Conservation (phyloP, 2,888 invertebrate species). For the Amblyteles armatorius region DNA sequence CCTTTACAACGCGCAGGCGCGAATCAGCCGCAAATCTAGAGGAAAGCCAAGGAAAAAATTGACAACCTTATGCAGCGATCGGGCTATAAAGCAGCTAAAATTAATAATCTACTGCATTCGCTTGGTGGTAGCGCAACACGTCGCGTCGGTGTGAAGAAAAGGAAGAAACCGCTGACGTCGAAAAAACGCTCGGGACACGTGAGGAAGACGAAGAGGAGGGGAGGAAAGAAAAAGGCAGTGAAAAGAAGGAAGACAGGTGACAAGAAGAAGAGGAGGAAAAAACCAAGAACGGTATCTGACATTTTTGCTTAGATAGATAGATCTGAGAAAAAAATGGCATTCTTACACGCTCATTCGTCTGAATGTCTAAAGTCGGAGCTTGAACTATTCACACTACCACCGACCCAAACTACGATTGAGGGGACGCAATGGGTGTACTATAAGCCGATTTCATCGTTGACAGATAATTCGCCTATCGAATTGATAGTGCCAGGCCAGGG, state of each 20-base stretch:
- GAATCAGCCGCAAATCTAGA: background rate
- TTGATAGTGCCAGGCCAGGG: conserved; percentile 1
- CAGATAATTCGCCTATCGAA: conserved; percentile 38
- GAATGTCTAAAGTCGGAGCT: too few relatives aligned
- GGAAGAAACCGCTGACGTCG: background rate
- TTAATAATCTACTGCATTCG: background rate
- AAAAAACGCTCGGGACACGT: background rate
- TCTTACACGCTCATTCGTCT: too few relatives aligned
- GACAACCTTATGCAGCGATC: background rate
- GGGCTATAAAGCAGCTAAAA: background rate
- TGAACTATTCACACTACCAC: too few relatives aligned
- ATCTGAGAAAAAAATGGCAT: background rate
- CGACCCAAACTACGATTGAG: too few relatives aligned
- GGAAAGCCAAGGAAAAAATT: background rate
- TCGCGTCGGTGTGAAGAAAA: background rate
- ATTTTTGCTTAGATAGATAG: background rate
- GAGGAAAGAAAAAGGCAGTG: background rate
- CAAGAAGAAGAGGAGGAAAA: background rate
- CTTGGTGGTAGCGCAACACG: background rate
- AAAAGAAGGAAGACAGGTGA: background rate
- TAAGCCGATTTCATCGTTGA: background rate
- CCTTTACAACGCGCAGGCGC: background rate
- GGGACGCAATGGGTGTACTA: too few relatives aligned
- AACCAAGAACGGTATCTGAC: conserved; percentile 30
- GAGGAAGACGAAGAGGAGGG: background rate